Evolutionary conservation across 1,140 invertebrate genomes (phyloP), one percentile per base, ranked within the genome.

Genomic region (Cyrtorhinus lividipennis): DNA sequence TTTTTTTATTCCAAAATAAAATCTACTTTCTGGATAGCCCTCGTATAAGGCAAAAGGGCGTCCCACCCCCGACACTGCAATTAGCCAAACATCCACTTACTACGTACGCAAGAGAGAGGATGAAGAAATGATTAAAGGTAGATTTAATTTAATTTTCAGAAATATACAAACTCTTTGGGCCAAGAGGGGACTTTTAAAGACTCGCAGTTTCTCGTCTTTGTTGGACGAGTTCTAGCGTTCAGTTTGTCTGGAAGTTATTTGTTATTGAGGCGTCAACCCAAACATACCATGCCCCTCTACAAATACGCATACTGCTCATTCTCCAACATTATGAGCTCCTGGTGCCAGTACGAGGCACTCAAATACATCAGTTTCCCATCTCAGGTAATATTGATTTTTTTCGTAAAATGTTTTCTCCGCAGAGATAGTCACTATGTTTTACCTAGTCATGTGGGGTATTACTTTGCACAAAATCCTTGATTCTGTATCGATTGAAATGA

Each of bases 281-380:
- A 83, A 3, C 85, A 92, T 69, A 79, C 79, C 48, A 87, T 90
- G 58, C 95, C 96, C 2, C 77, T 98, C 1, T 98, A 97, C 74
- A 93, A 95, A 77, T 98, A 98, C 77, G 89, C 88, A 0, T 98
- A 88, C 77, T 93, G 92, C 72, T 95, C 95, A 0, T 84, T 99
- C 68, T 96, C 93, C 18, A 99, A 99, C 75, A 93, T 98, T 64
- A 85, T 99, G 81, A 97, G 94, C 72, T 95, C 92, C 45, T 99
- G 95, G 95, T 98, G 93, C 75, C 96, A 99, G 75, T 99, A 99
- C 72, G 96, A 99, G 77, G 95, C 95, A 22, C 77, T 99, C 1
- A 99, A 98, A 75, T 99, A 88, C 77, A 92, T 99, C 67, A 95
- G 88, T 70, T 99, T 99, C 75, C 95, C 95, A 1, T 94, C 92